Evolutionary conservation across 64 coral and sea anemone genomes (phyloP).

Genomic region (Pachyseris speciosa): DNA sequence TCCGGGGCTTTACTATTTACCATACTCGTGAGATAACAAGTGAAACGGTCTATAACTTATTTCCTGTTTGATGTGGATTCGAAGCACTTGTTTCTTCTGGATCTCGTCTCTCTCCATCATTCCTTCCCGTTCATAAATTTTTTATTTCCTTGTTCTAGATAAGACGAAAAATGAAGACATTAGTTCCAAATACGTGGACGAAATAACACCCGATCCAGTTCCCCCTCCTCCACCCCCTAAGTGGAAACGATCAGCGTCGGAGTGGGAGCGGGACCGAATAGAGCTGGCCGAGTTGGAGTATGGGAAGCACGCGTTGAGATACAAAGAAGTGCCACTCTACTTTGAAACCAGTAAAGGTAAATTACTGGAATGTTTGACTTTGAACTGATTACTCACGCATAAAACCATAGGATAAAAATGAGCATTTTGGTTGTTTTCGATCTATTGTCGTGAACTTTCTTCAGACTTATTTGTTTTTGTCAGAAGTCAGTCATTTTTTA

Average conservation of each 20-base stretch:
- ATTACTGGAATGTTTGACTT: background rate
- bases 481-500: no score
- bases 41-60: no score
- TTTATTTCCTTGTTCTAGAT: background rate
- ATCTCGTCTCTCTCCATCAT: background rate
- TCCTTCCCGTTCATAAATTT: background rate
- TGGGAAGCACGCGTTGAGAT: conserved; percentile 91
- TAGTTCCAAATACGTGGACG: conserved; percentile 31
- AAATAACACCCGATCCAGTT: conserved; percentile 79
- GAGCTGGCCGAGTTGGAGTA: conserved; percentile 96
- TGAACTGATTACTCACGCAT: no score
- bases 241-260: conserved; percentile 85
- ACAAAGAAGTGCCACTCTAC: conserved; percentile 92
- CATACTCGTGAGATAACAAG: no score
- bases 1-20: no score
- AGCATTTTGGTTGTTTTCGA: no score
- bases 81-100: no score
- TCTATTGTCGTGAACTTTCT: no score
- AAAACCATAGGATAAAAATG: no score
- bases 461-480: no score
- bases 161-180: conserved; percentile 2
- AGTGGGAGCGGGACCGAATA: conserved; percentile 97
- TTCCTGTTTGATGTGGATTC: no score
- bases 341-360: conserved; percentile 97
- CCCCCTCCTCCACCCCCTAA: conserved; percentile 71